Base-by-base conservation (phyloP, 2,113 vertebrate species). In the Epinephelus fuscoguttatus region DNA sequence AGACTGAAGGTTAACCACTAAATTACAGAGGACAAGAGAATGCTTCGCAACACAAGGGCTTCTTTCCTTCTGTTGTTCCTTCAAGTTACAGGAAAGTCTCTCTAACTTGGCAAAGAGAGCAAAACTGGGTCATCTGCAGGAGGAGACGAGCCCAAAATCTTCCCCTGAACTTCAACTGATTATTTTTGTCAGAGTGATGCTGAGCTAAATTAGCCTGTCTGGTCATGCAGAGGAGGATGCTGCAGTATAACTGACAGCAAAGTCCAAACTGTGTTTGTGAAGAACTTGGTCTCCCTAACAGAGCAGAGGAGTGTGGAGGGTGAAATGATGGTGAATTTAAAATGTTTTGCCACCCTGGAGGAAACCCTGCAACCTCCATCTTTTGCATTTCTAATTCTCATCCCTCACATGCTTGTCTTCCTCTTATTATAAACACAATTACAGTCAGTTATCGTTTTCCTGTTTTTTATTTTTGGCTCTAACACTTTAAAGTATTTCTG, bases 271-370 rank as follows among this genome's bases (percentile, higher is more conserved):
- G 21, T 27, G n/a, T 21, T 18, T 13, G 21, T 6, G 12, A 17
- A 61, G 42, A 61, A 50, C 57, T 30, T 30, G 33, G 13, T 78
- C 33, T 74, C 4, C 27, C 19, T 33, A 2, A 12, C 40, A 30
- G 17, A 61, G 19, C 25, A 9, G 21, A 75, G 21, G 14, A 42
- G 25, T 2, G 14, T 27, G 23, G 13, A 4, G 7, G 18, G 42
- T 2, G 42, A 18, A 25, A 21, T 30, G 33, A 37, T 37, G 33
- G 33, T 37, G 33, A 37, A 37, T 50, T 13, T 11, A 21, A 21
- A 69, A 40, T 6, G 67, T 70, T 62, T 49, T 25, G 1, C 33
- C 55, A 61, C 66, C 30, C 76, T 37, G 42, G 19, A 70, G 66
- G 21, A 21, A 47, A 42, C 61, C 17, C 61, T 21, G 17, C 33